Percentiles rank a stretch among this genome's conserved stretches.
phyloP scores from a whole-genome alignment of 2,888 invertebrate genomes.

The Steinernema hermaphroditum region DNA sequence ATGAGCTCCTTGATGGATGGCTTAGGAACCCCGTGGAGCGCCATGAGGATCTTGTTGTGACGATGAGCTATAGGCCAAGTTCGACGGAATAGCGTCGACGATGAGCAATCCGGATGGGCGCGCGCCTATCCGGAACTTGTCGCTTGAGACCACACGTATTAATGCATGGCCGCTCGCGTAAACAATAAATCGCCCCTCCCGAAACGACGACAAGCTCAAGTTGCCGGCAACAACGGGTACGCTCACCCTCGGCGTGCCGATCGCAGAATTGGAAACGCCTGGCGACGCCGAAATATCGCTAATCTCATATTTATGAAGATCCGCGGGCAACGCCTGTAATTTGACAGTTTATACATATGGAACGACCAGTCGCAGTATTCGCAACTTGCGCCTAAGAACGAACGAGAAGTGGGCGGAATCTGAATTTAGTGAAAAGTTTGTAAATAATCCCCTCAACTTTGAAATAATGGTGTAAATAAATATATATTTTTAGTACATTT shows the following conservation, averaged over 20 bases:
- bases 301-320: constrained; percentile 27
- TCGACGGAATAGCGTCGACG: too few relatives aligned
- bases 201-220: background rate
- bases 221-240: background rate
- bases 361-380: constrained; percentile 2
- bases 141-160: too few relatives aligned
- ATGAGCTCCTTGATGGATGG: too few relatives aligned
- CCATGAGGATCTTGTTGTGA: too few relatives aligned
- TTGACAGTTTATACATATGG: constrained; percentile 28
- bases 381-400: background rate
- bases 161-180: background rate
- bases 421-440: background rate
- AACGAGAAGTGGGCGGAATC: background rate
- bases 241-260: background rate
- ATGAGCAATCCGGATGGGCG: too few relatives aligned
- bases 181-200: constrained; percentile 13
- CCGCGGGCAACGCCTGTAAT: constrained; percentile 11
- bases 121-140: too few relatives aligned
- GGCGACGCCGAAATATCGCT: background rate
- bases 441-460: too few relatives aligned
- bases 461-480: background rate
- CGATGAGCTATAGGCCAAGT: too few relatives aligned
- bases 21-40: too few relatives aligned
- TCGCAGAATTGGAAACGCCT: background rate
- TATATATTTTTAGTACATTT: background rate